Base-by-base conservation (phyloP, 2,797 vertebrate genomes). In the Acipenser ruthenus region DNA sequence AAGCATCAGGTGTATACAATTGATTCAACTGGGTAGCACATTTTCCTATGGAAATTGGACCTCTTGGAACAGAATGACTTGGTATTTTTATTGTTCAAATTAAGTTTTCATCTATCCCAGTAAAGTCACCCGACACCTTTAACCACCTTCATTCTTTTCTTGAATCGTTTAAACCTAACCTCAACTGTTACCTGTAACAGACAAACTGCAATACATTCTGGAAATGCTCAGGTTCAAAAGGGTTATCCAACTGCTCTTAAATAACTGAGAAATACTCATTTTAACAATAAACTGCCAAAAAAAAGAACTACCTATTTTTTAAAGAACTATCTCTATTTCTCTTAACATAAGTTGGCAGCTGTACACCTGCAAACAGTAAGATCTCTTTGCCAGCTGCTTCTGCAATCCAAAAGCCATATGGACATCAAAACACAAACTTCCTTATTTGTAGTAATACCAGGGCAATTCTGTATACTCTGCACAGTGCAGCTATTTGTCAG, bases 311-410 rank as follows among this genome's bases (percentile, higher is more conserved):
- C 52, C 48, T 50, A 47, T 62, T 62, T 67, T 52, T 62, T 55
- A 62, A 67, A 12, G 11, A 49, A 47, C 49, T 66, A 13, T 49
- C 48, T 62, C 13, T 48, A 62, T 63, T n/a, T 48, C 12, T 48
- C 59, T 70, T 87, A 86, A 89, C 88, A 86, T 88, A 87, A 87
- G 88, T 89, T 91, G 92, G 88, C 92, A 93, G 80, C 74, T 85
- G 83, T 90, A 91, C 93, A 94, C 94, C 93, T 94, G 93, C 91
- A 91, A 82, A 71, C 69, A 72, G 73, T 73, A 80, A 77, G 84
- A 88, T 83, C 79, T 79, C 78, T 84, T 79, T 80, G 81, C 89
- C 94, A 96, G 94, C 94, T 96, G 94, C 91, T 90, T 84, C 85
- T 83, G 83, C 87, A 83, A 88, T 87, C 87, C 88, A 89, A 58